Evolutionary conservation across 2,113 vertebrate species (phyloP).

Genomic region (Zootoca vivipara): DNA sequence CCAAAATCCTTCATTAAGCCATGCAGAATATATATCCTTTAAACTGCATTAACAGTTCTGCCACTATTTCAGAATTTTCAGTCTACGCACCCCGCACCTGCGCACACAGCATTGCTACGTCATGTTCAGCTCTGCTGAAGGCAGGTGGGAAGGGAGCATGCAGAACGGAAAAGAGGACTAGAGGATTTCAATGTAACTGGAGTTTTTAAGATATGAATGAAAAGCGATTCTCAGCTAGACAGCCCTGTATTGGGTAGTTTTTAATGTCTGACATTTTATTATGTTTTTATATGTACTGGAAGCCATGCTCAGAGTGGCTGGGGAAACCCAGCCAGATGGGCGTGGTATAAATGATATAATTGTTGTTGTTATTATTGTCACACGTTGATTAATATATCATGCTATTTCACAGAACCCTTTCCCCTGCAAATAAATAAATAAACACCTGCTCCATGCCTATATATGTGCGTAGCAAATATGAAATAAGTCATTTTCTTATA

Average conservation of each 20-base stretch:
- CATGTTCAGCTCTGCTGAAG: not conserved
- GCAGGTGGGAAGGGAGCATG: not conserved
- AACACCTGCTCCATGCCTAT: not conserved
- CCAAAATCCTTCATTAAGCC: no score
- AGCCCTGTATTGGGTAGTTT: no score
- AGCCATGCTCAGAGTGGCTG: no score
- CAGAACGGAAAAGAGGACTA: not conserved
- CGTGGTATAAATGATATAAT: no score
- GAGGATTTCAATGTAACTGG: not conserved
- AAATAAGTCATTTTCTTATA: not conserved
- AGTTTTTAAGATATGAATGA: not conserved
- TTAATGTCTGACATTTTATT: no score
- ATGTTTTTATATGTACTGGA: no score
- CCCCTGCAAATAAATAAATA: not conserved
- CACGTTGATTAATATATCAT: not conserved
- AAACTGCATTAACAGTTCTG: not conserved
- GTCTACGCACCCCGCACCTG: not conserved
- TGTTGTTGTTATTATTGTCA: no score
- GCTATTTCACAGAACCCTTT: not conserved
- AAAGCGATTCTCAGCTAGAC: not conserved
- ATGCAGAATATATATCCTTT: no score
- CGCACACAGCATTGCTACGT: not conserved
- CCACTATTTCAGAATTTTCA: fast-evolving
- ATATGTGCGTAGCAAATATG: not conserved
- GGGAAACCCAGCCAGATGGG: no score